Evolutionary conservation across 2,113 vertebrate genomes (phyloP), one percentile per base, ranked within the genome.

Genomic region (Castor canadensis): DNA sequence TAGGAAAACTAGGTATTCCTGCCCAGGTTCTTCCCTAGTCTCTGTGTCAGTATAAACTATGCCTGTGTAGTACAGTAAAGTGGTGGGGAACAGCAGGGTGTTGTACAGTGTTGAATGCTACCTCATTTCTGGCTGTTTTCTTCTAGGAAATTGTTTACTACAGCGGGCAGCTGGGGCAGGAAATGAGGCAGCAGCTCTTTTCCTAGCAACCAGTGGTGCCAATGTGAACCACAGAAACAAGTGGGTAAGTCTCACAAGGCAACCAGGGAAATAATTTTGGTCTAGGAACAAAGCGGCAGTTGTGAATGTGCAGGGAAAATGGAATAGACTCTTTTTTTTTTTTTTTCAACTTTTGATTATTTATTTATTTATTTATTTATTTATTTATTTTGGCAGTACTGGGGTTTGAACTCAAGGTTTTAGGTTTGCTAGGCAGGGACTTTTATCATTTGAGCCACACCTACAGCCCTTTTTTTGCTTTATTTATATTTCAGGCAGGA

Each of bases 221-320:
- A 99, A 99, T 91, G 99, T 99, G 97, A 99, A 99, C 97, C 99
- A 99, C 97, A 98, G 98, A 97, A 99, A 99, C 98, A 99, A 99
- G 98, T 98, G 98, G 99, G 99, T 99, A 96, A 97, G 99, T 97
- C 64, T 69, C 71, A 80, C 47, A 7, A 7, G 58, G 10, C 5
- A 56, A 24, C 35, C 11, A 4, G 28, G 17, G 56, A 73, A 30
- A 40, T 5, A 0, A 4, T 30, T 82, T 86, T 69, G 66, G 60
- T 52, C 64, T 90, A 0, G 15, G 40, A 38, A 45, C 81, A 56
- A 58, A 52, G 35, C 52, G 64, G 9, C 64, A 43, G 40, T 45
- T 12, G 28, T 89, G n/a, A 3, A 2, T 69, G 1, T 67, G 0
- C 26, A 72, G 60, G 19, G 28, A 49, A 69, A 79, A 32, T 52